Conservation (phyloP, 1,140 invertebrate species). For the Doryteuthis pealeii region DNA sequence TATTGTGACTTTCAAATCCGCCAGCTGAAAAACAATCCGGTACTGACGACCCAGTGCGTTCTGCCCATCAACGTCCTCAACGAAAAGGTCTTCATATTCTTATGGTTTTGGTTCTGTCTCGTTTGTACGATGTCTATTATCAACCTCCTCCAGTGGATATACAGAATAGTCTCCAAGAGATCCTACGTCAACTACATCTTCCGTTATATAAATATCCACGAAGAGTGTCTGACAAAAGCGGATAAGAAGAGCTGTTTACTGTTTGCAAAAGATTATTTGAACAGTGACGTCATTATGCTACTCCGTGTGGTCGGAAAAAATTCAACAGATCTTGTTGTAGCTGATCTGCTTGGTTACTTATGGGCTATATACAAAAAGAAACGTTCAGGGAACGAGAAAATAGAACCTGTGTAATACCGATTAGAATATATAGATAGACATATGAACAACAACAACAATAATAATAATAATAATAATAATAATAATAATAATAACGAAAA, state of each 20-base stretch:
- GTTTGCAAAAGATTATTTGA: background rate
- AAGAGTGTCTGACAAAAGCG: background rate
- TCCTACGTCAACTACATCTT: constrained; percentile 7
- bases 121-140: background rate
- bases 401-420: background rate
- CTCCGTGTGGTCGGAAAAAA: constrained; percentile 47
- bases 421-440: too few relatives aligned
- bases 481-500: too few relatives aligned
- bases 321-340: constrained; percentile 38
- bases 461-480: too few relatives aligned
- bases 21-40: constrained; percentile 50
- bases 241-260: background rate
- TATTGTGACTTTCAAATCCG: constrained; percentile 63
- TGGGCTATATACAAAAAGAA: constrained; percentile 36
- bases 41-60: constrained; percentile 60
- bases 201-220: background rate
- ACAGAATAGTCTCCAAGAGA: background rate
- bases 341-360: constrained; percentile 38
- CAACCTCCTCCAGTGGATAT: background rate
- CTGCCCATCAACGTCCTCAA: constrained; percentile 64
- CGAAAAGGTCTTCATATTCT: constrained; percentile 60
- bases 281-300: constrained; percentile 39
- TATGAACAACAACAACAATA: too few relatives aligned
- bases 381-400: constrained; percentile 5
- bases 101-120: constrained; percentile 43